Percentiles rank a stretch among this genome's conserved stretches.
Evolutionary conservation across 2,888 invertebrate genomes (phyloP).

Genomic region (Tenthredo scrophulariae): DNA sequence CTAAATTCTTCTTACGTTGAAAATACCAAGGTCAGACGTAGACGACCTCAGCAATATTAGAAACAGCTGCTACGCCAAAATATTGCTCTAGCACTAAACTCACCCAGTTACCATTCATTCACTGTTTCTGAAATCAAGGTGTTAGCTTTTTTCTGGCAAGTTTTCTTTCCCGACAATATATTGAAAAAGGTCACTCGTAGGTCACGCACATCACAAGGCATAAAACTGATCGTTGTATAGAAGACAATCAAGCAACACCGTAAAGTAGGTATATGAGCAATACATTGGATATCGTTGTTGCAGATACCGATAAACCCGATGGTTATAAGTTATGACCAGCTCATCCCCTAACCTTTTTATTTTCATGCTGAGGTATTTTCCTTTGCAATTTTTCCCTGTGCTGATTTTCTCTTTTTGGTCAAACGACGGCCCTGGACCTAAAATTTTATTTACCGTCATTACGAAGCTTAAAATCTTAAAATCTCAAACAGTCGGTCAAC

Average conservation of each 20-base stretch:
- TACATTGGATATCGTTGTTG: slow-evolving; percentile 36
- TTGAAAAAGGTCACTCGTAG: slow-evolving; percentile 21
- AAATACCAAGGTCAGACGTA: neutral
- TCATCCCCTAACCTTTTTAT: neutral
- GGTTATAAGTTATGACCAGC: slow-evolving; percentile 2
- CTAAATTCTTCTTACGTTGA: neutral
- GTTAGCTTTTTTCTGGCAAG: neutral
- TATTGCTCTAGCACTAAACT: neutral
- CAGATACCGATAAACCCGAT: slow-evolving; percentile 26
- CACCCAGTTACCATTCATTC: neutral
- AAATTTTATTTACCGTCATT: neutral
- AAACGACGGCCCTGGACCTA: neutral
- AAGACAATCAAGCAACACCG: slow-evolving; percentile 17
- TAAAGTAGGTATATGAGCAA: slow-evolving; percentile 37
- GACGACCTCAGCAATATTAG: neutral
- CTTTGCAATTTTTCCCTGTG: neutral
- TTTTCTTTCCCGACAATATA: neutral
- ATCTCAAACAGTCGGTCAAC: neutral
- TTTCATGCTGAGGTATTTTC: neutral
- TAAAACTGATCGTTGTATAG: slow-evolving; percentile 29
- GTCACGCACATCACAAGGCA: neutral
- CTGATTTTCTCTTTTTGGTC: neutral
- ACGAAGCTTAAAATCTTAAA: neutral
- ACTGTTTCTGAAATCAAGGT: neutral
- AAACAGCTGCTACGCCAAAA: neutral